Evolutionary conservation across 1,140 invertebrate genomes (phyloP).

Genomic region (Trachymyrmex septentrionalis): DNA sequence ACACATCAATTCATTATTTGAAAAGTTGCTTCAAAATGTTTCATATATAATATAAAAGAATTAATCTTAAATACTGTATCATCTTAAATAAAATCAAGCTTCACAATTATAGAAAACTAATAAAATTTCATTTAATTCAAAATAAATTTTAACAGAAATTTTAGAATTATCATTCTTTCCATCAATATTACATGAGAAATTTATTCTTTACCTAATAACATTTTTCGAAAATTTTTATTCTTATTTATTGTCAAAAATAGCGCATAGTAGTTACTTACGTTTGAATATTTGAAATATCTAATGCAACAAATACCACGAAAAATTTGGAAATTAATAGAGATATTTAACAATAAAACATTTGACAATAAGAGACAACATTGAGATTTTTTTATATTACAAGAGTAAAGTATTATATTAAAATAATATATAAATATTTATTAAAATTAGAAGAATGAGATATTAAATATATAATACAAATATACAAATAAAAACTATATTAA

Average conservation of each 20-base stretch:
- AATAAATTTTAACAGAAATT: not conserved
- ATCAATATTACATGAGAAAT: not conserved
- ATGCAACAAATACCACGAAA: not conserved
- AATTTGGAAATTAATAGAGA: not conserved
- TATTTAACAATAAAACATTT: too few relatives aligned
- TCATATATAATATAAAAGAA: not conserved
- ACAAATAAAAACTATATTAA: not conserved
- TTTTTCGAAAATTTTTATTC: constrained; percentile 12
- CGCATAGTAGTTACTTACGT: not conserved
- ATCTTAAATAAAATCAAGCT: not conserved
- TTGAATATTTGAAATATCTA: not conserved
- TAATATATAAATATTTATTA: too few relatives aligned
- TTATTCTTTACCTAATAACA: not conserved
- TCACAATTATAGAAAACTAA: not conserved
- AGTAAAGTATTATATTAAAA: too few relatives aligned
- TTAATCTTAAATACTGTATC: not conserved
- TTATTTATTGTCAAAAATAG: not conserved
- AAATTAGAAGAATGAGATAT: too few relatives aligned
- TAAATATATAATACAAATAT: constrained; percentile 1
- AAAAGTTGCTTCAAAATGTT: not conserved
- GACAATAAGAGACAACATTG: too few relatives aligned
- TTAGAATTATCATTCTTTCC: not conserved
- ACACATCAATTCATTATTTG: not conserved
- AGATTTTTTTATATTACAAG: too few relatives aligned
- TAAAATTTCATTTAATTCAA: not conserved